phyloP scores from a whole-genome alignment of 2,797 vertebrate species.

The Pseudotriccus pelzelni region DNA sequence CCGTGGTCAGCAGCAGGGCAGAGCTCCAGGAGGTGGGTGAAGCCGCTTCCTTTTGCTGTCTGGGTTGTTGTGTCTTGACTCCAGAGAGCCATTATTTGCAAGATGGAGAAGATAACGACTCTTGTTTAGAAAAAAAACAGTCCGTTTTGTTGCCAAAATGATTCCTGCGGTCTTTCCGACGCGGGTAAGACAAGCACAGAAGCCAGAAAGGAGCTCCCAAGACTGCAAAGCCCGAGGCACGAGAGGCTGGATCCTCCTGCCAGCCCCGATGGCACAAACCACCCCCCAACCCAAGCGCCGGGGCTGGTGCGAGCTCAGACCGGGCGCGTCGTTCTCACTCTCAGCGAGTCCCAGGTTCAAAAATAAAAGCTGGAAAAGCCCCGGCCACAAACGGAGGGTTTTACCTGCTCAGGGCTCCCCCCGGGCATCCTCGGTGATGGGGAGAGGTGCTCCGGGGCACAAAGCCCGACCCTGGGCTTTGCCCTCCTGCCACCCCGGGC shows the following conservation, averaged over 20 bases:
- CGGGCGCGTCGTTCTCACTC: neutral
- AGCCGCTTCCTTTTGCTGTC: neutral
- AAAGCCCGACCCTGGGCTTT: neutral
- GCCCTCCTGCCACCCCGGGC: neutral
- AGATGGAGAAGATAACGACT: neutral
- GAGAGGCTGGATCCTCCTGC: neutral
- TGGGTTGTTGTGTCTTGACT: neutral
- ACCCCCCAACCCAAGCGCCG: neutral
- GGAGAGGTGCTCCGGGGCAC: neutral
- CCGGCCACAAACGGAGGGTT: neutral
- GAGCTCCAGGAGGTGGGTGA: neutral
- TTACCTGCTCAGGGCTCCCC: conserved; percentile 62
- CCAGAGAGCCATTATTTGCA: neutral
- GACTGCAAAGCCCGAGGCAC: neutral
- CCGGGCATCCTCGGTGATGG: neutral
- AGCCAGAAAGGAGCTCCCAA: neutral
- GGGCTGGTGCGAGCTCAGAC: neutral
- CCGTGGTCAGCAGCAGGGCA: neutral
- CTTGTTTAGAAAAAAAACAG: neutral
- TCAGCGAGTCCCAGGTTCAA: neutral
- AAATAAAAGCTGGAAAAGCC: neutral
- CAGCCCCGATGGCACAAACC: neutral
- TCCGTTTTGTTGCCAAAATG: neutral
- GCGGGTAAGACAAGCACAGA: neutral
- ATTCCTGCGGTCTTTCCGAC: neutral